Evolutionary conservation across 2,113 vertebrate genomes (phyloP).

Genomic region (Pontoporia blainvillei): DNA sequence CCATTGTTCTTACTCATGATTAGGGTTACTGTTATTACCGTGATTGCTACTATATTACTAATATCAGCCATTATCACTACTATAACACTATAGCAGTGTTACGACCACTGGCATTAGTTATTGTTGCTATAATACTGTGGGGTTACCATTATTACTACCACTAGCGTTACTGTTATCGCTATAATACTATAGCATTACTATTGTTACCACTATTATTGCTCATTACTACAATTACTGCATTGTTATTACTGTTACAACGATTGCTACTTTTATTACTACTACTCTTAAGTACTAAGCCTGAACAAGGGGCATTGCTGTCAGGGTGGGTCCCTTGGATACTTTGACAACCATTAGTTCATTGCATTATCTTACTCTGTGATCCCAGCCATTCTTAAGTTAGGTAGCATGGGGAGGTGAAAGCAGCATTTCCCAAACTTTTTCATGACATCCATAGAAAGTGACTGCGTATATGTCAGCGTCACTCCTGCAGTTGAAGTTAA

Average conservation of each 20-base stretch:
- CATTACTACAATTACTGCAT: fast-evolving
- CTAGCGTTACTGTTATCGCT: no score
- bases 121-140: no score
- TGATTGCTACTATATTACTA: fast-evolving
- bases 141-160: not conserved
- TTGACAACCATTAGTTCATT: not conserved
- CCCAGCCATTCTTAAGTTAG: not conserved
- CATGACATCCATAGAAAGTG: not conserved
- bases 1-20: fast-evolving
- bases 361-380: not conserved
- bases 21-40: fast-evolving
- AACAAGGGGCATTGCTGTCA: not conserved
- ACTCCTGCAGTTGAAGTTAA: not conserved
- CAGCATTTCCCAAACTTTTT: not conserved
- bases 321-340: not conserved
- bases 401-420: not conserved
- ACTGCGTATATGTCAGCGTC: not conserved
- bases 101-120: no score
- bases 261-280: not conserved
- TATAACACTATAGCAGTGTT: fast-evolving
- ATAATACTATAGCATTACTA: fast-evolving
- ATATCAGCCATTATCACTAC: fast-evolving
- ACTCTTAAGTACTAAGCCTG: not conserved
- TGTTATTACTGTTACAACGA: no score
- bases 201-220: fast-evolving